Conservation (phyloP, 2,888 invertebrate species). For the Drosophila melanosoma region DNA sequence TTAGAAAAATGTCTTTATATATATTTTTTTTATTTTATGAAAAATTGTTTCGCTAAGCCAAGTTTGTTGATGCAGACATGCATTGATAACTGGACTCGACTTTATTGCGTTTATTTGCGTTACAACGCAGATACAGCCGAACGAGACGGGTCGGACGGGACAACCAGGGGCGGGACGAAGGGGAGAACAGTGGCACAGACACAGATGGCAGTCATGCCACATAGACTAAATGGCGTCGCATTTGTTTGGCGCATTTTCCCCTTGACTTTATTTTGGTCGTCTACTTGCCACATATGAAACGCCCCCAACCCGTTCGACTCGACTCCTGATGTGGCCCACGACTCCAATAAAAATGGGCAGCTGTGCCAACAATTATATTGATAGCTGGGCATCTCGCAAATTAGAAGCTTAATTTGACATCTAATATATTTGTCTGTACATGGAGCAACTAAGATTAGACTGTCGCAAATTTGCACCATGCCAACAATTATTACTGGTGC, state of each 20-base stretch:
- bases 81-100: conserved; percentile 70
- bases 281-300: conserved; percentile 29
- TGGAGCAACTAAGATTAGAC: background rate
- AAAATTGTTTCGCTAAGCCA: conserved; percentile 33
- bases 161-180: no score
- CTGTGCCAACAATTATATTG: conserved; percentile 32
- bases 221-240: conserved; percentile 62
- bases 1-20: conserved; percentile 30
- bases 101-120: conserved; percentile 64
- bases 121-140: background rate
- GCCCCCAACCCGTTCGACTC: conserved; percentile 14
- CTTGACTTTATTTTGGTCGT: background rate
- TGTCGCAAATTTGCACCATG: background rate
- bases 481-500: background rate
- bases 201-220: background rate
- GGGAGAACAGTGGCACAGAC: background rate
- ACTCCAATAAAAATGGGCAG: conserved; percentile 22
- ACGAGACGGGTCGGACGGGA: background rate
- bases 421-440: background rate
- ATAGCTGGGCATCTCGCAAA: conserved; percentile 14
- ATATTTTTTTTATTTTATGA: conserved; percentile 22
- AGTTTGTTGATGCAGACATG: conserved; percentile 63
- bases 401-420: conserved; percentile 11
- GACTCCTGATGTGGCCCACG: background rate
- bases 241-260: conserved; percentile 47